phyloP scores from a whole-genome alignment of 2,113 vertebrate species.

The Siniperca knerii region DNA sequence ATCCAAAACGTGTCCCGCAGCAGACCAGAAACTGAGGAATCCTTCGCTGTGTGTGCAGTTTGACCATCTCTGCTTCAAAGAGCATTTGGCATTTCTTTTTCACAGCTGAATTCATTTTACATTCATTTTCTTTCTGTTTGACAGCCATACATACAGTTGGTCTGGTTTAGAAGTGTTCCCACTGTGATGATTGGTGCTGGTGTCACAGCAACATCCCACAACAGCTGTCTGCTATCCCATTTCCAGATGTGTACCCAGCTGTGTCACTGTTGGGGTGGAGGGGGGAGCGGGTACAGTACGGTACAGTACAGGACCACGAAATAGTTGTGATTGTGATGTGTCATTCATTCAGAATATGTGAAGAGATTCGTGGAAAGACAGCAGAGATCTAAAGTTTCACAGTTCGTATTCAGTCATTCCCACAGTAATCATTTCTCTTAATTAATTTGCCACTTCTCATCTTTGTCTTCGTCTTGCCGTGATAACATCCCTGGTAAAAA shows the following conservation, averaged over 20 bases:
- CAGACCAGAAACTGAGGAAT: slow-evolving; percentile 2
- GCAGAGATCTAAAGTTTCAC: not conserved
- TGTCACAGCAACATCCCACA: slow-evolving; percentile 53
- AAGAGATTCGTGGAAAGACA: not conserved
- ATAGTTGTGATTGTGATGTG: slow-evolving; percentile 11
- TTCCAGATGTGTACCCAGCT: slow-evolving; percentile 68
- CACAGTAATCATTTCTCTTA: not conserved
- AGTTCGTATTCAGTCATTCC: not conserved
- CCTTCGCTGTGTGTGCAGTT: not conserved
- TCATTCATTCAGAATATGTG: slow-evolving; percentile 9
- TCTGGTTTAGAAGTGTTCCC: slow-evolving; percentile 47
- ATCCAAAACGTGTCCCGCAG: not conserved
- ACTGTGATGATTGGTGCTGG: slow-evolving; percentile 44
- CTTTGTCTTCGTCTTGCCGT: not conserved
- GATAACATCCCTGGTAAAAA: not conserved
- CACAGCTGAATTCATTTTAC: slow-evolving; percentile 38
- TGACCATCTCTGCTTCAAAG: slow-evolving; percentile 10
- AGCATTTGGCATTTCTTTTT: slow-evolving; percentile 22
- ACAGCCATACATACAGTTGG: slow-evolving; percentile 33
- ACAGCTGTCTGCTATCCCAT: slow-evolving; percentile 58
- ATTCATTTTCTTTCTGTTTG: slow-evolving; percentile 30
- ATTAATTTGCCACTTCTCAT: not conserved
- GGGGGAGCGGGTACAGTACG: not conserved
- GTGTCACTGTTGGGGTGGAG: not conserved
- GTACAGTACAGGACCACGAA: not conserved